Evolutionary conservation across 2,113 vertebrate species (phyloP).

Genomic region (Bolborhynchus lineola): DNA sequence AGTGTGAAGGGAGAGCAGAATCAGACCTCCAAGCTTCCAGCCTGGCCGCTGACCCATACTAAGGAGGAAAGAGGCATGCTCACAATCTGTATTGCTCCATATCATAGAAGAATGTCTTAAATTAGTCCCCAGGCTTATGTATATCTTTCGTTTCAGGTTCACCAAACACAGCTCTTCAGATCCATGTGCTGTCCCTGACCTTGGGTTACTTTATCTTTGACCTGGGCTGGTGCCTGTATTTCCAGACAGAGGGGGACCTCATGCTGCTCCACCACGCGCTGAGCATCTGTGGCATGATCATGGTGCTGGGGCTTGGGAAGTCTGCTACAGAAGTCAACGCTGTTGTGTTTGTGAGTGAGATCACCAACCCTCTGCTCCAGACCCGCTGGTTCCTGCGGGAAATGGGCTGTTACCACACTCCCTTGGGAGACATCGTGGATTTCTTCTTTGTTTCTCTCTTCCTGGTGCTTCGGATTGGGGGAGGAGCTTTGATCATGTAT

Average conservation of each 20-base stretch:
- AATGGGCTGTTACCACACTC: constrained; percentile 71
- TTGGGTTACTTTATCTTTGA: constrained; percentile 90
- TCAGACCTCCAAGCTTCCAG: neutral
- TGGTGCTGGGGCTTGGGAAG: constrained; percentile 81
- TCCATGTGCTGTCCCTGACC: constrained; percentile 77
- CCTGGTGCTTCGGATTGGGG: constrained; percentile 78
- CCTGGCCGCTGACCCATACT: neutral
- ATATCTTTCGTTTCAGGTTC: constrained; percentile 69
- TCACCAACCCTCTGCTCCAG: constrained; percentile 90
- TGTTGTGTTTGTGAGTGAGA: constrained; percentile 84
- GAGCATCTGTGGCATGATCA: constrained; percentile 84
- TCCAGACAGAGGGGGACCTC: constrained; percentile 82
- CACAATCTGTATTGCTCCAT: neutral
- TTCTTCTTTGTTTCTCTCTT: constrained; percentile 83
- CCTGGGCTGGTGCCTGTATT: constrained; percentile 87
- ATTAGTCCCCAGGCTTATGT: neutral
- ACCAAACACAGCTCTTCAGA: constrained; percentile 84
- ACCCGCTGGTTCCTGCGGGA: constrained; percentile 87
- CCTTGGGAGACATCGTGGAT: constrained; percentile 79
- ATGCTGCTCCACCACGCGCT: constrained; percentile 88
- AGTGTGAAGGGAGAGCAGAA: neutral
- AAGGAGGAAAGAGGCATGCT: neutral
- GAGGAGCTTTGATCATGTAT: constrained; percentile 81
- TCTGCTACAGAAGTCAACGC: constrained; percentile 83
- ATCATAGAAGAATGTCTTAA: neutral